Evolutionary conservation across 2,797 vertebrate species (phyloP).

Genomic region (Podarcis lilfordi): DNA sequence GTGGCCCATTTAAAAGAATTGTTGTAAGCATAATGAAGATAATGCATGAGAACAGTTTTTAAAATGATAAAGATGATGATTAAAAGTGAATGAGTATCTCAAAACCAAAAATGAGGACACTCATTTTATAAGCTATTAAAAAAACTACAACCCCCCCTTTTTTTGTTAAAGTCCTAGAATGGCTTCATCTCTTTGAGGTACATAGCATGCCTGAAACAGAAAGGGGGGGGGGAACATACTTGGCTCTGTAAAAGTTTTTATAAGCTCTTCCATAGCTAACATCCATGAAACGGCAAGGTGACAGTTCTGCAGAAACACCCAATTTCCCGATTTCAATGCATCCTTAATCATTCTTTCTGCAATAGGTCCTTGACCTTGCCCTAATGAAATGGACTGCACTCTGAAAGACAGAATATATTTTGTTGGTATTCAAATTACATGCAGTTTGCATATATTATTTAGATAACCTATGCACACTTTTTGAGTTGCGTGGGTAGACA

Average conservation of each 20-base stretch:
- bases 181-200: background rate
- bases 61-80: background rate
- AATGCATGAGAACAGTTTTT: background rate
- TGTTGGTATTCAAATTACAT: background rate
- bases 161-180: background rate
- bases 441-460: background rate
- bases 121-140: background rate
- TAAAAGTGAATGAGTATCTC: background rate
- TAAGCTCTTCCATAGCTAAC: constrained; percentile 88
- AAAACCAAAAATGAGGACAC: background rate
- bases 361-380: constrained; percentile 87
- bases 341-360: constrained; percentile 85
- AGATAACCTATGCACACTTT: no score
- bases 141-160: background rate
- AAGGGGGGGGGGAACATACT: constrained; percentile 62
- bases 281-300: constrained; percentile 89
- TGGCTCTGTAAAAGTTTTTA: constrained; percentile 86
- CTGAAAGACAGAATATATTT: constrained; percentile 65
- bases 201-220: background rate
- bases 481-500: no score
- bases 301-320: constrained; percentile 89
- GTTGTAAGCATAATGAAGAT: background rate
- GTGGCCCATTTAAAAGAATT: background rate
- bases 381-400: constrained; percentile 85
- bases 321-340: constrained; percentile 82